Base-by-base conservation (phyloP, 2,888 invertebrate genomes). In the Epistrophella euchroma region DNA sequence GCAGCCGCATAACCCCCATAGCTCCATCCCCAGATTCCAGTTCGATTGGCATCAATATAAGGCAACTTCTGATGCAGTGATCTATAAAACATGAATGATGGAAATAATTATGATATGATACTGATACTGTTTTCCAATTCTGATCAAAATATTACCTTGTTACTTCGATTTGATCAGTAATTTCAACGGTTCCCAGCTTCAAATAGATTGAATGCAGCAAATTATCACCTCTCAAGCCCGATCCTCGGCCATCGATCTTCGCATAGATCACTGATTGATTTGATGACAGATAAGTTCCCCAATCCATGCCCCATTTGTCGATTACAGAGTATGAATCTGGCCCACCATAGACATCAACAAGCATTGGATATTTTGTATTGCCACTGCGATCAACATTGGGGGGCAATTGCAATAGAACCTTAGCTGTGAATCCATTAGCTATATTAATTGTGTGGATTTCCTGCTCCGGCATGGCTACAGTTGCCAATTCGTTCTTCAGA, bases 21-120 rank as follows among this genome's bases (percentile, higher is more conserved):
- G 89, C 98, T 98, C 99, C 98, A 99, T 73, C 99, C 99, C 98
- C 98, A 99, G 90, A 99, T 98, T 60, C 97, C 98, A 0, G 97
- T 96, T 89, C 96, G 95, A 68, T 94, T 94, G 4, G 93, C 92
- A 93, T 98, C 98, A 81, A 99, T 94, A 93, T 95, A 98, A 1
- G 94, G 91, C 17, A 95, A 93, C 68, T 93, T 94, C 64, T 95
- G 91, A 89, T 96, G 96, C 35, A 92, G 81, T 84, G 91, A 88
- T 68, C 92, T 91, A 32, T 5, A n/a, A n/a, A n/a, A n/a, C n/a
- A 25, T 28, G 28, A 2, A 28, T 4, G 0, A 7, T 15, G 3
- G 4, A 4, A 1, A 32, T 7, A 47, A 35, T n/a, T n/a, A n/a
- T n/a, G n/a, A n/a, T n/a, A n/a, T n/a, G n/a, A n/a, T n/a, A n/a